Evolutionary conservation across 1,140 invertebrate species (phyloP), one percentile per base, ranked within the genome.

Genomic region (Phymastichus coffea): DNA sequence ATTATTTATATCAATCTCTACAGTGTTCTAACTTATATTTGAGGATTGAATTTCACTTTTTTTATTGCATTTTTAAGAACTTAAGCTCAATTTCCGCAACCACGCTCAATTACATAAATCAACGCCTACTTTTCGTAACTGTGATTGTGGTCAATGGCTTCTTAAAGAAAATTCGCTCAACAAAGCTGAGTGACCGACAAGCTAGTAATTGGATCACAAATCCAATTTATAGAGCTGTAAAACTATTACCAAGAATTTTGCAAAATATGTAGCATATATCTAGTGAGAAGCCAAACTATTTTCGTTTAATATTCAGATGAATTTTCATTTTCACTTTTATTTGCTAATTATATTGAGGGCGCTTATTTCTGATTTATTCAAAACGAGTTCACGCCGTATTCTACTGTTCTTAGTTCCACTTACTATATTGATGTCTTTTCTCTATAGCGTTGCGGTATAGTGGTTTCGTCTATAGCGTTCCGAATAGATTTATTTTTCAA

Each of bases 221-320:
- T 71, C 69, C 65, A 66, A 68, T 71, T 71, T 75, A 69, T 63
- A 69, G 69, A 70, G 69, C 62, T 26, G 19, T 44, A 61, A 61
- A 61, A 44, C n/a, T 17, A 51, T 56, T 61, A 49, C n/a, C 38
- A 19, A 28, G 30, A 63, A 60, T 63, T 10, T 46, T 54, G 57
- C 59, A 41, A 59, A 54, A 55, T 48, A 40, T 59, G 17, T 47
- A 59, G 20, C 43, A 37, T 20, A 38, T 30, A 20, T 35, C 37
- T 7, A 51, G 28, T 22, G 28, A 38, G 9, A 52, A 52, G 23
- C 20, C 20, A 25, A 12, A 25, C 33, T 48, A 30, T 22, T 46
- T 7, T 20, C 48, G n/a, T 4, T 38, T 19, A 26, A 56, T 56
- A 56, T 23, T 38, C 15, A 9, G n/a, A n/a, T n/a, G n/a, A n/a